Evolutionary conservation across 1,140 invertebrate species (phyloP).

Genomic region (Octopus sinensis): DNA sequence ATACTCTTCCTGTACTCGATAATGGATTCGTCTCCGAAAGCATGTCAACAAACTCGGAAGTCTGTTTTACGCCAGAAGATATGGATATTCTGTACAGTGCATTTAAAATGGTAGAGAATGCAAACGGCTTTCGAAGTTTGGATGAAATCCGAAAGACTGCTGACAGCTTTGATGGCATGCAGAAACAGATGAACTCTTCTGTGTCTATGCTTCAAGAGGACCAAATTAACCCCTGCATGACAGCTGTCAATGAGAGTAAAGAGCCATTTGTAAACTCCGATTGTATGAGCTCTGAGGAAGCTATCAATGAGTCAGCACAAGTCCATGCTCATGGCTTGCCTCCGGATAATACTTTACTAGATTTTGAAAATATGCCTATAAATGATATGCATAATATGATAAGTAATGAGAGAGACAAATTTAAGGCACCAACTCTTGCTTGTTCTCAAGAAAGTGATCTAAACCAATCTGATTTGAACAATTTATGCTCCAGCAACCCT

Average conservation of each 20-base stretch:
- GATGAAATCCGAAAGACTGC: not conserved
- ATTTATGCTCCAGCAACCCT: not conserved
- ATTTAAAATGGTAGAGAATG: conserved; percentile 35
- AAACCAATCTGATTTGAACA: not conserved
- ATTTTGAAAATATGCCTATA: not conserved
- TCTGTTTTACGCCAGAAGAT: conserved; percentile 45
- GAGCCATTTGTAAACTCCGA: too few relatives aligned
- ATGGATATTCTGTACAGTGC: conserved; percentile 41
- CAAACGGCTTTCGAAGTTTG: not conserved
- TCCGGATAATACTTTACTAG: not conserved
- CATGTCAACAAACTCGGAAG: conserved; percentile 23
- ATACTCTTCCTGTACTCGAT: not conserved
- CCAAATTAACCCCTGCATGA: not conserved
- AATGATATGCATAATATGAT: not conserved
- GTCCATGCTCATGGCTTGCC: too few relatives aligned
- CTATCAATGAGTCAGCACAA: too few relatives aligned
- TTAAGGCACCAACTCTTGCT: not conserved
- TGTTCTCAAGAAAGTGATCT: not conserved
- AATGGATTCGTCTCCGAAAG: not conserved
- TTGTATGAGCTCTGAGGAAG: too few relatives aligned
- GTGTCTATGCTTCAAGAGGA: not conserved
- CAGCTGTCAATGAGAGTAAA: not conserved
- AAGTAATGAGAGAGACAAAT: not conserved
- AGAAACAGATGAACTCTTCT: not conserved
- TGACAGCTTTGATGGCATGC: not conserved